A percentile compares a stretch with the other conserved stretches of the same genome.
Conservation (phyloP, 2,113 vertebrate genomes). For the Clarias batrachus region DNA sequence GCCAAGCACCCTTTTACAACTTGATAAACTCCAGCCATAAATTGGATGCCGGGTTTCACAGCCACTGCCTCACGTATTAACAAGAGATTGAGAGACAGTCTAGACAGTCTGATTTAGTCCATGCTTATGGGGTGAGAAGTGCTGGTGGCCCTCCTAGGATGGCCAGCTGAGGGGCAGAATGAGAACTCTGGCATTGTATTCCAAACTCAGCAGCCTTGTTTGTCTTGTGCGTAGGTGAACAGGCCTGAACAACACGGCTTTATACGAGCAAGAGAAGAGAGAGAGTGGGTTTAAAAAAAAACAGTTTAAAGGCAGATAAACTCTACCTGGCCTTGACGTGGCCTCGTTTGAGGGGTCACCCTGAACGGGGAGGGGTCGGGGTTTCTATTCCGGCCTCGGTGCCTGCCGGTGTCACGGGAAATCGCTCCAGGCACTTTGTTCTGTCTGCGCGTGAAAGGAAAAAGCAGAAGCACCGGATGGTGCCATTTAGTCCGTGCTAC, state of each 20-base stretch:
- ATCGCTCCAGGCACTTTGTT: constrained; percentile 31
- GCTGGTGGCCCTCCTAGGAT: constrained; percentile 14
- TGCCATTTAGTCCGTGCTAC: constrained; percentile 48
- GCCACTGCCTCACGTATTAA: constrained; percentile 44
- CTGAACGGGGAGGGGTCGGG: background rate
- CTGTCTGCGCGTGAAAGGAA: constrained; percentile 12
- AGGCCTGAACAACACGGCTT: constrained; percentile 38
- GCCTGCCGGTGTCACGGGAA: constrained; percentile 37
- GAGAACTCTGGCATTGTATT: constrained; percentile 25
- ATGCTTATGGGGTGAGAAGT: background rate
- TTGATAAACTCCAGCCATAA: constrained; percentile 51
- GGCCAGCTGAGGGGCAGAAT: constrained; percentile 23
- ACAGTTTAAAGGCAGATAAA: constrained; percentile 48
- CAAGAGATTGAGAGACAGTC: constrained; percentile 28
- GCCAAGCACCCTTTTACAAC: constrained; percentile 52
- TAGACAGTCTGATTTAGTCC: constrained; percentile 13
- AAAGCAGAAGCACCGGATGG: constrained; percentile 47
- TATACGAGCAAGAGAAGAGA: constrained; percentile 14
- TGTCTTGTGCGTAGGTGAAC: constrained; percentile 47
- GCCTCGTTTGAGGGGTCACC: constrained; percentile 26
- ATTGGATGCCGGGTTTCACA: constrained; percentile 45
- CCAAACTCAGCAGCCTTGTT: constrained; percentile 45
- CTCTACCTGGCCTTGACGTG: constrained; percentile 33
- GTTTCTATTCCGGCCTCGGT: background rate
- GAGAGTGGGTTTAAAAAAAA: constrained; percentile 15